Evolutionary conservation across 30 jellyfish, hydroid and myxozoan species (phyloP).

Genomic region (Cassiopea andromeda): DNA sequence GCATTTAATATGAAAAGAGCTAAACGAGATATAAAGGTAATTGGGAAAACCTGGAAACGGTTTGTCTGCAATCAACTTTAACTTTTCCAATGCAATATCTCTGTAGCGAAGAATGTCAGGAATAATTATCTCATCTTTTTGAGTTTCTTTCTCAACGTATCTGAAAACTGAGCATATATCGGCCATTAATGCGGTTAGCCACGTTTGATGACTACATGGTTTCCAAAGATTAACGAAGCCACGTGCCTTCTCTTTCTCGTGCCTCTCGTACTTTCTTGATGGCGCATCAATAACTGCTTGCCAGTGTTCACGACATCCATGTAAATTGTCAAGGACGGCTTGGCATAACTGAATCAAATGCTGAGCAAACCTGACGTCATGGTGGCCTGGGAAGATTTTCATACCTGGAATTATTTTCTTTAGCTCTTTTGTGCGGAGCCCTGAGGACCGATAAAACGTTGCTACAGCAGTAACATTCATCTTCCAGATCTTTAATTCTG

Average conservation of each 20-base stretch:
- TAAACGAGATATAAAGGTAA: too few species aligned
- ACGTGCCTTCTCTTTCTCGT: constrained; percentile 2
- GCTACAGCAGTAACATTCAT: background rate
- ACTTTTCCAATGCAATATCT: constrained; percentile 48
- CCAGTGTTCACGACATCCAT: constrained; percentile 38
- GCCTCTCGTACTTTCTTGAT: constrained; percentile 27
- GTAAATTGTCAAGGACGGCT: constrained; percentile 44
- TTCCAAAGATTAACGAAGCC: constrained; percentile 19
- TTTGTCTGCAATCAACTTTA: constrained; percentile 32
- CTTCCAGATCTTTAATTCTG: constrained; percentile 14
- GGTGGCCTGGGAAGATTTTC: background rate
- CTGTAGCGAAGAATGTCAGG: constrained; percentile 42
- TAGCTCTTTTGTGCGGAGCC: background rate
- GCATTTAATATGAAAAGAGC: too few species aligned
- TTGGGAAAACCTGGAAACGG: too few species aligned
- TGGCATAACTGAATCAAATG: constrained; percentile 17
- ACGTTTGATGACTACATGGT: constrained; percentile 19
- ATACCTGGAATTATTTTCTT: background rate
- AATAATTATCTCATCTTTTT: constrained; percentile 24
- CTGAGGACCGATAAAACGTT: background rate
- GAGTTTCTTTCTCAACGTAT: constrained; percentile 37
- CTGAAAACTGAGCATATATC: constrained; percentile 46
- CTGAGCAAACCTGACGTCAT: background rate
- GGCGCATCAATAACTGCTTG: constrained; percentile 26
- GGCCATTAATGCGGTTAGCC: constrained; percentile 52